These are phyloP conservation scores for Drosophila murphyi DNA, from an alignment of 1,140 invertebrate genomes.

Conservation along the genomic window DNA sequence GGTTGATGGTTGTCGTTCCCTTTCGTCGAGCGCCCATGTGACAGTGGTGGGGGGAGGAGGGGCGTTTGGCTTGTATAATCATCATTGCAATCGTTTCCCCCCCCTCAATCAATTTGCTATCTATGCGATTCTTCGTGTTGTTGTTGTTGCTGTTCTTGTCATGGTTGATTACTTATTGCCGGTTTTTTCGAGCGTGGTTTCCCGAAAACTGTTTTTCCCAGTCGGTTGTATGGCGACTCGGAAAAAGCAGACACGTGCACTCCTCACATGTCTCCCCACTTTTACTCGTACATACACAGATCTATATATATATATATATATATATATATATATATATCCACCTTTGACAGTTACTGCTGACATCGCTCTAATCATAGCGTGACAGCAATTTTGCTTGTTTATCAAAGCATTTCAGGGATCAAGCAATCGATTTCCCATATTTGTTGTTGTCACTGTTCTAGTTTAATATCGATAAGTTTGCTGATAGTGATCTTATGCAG, in stretches of 20 bases:
- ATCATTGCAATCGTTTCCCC: neutral
- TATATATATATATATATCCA: neutral
- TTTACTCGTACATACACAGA: neutral
- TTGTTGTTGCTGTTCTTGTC: slow-evolving; percentile 19
- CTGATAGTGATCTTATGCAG: no score
- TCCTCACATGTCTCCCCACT: slow-evolving; percentile 8
- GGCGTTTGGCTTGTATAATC: slow-evolving; percentile 31
- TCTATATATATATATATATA: no score
- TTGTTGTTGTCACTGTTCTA: no score
- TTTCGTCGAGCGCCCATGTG: slow-evolving; percentile 15
- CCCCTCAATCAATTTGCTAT: slow-evolving; percentile 24
- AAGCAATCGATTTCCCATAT: neutral
- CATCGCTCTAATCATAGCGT: neutral
- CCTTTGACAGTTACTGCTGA: neutral
- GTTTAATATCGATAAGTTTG: neutral
- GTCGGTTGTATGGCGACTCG: neutral
- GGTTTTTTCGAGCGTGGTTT: slow-evolving; percentile 44
- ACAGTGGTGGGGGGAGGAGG: neutral
- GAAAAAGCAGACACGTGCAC: slow-evolving; percentile 43
- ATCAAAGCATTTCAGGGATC: neutral
- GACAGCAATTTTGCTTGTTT: neutral
- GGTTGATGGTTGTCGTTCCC: no score
- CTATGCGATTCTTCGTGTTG: neutral
- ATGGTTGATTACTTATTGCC: slow-evolving; percentile 46
- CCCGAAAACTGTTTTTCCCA: slow-evolving; percentile 4